Percentiles rank a stretch among this genome's conserved stretches.
Evolutionary conservation across 2,113 vertebrate species (phyloP).

Genomic region (Tenebrosternarchus preto): DNA sequence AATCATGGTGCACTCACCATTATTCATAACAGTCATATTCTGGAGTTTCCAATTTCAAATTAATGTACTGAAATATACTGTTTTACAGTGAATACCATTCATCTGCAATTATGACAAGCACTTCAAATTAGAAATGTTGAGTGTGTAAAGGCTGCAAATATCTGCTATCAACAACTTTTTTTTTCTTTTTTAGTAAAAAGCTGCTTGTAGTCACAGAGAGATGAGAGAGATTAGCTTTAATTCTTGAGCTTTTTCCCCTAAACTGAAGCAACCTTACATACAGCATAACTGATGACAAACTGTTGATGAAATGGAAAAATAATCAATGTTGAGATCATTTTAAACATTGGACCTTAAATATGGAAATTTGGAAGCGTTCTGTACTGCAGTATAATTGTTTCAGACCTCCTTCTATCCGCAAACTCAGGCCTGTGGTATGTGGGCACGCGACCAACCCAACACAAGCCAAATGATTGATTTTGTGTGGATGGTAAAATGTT

Average conservation of each 20-base stretch:
- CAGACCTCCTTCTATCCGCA: slow-evolving; percentile 11
- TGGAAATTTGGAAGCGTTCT: slow-evolving; percentile 28
- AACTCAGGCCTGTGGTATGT: slow-evolving; percentile 35
- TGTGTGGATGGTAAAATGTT: slow-evolving; percentile 38
- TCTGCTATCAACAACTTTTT: no score
- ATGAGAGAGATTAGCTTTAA: not conserved
- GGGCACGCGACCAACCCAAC: not conserved
- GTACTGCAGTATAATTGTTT: slow-evolving; percentile 30
- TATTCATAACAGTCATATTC: not conserved
- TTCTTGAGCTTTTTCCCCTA: not conserved
- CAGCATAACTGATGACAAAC: not conserved
- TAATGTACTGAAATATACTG: no score
- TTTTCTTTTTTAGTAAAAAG: no score
- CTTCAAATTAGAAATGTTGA: no score
- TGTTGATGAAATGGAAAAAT: slow-evolving; percentile 20
- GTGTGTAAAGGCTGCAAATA: no score
- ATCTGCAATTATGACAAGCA: no score
- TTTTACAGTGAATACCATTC: no score
- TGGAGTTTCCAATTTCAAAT: no score
- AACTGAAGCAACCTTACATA: not conserved
- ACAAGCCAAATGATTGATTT: slow-evolving; percentile 44
- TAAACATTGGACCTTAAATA: slow-evolving; percentile 3
- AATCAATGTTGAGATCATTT: slow-evolving; percentile 22
- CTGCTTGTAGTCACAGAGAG: no score
- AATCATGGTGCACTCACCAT: not conserved